Evolutionary conservation across 1,140 invertebrate species (phyloP).

Genomic region (Sarcophaga bullata): DNA sequence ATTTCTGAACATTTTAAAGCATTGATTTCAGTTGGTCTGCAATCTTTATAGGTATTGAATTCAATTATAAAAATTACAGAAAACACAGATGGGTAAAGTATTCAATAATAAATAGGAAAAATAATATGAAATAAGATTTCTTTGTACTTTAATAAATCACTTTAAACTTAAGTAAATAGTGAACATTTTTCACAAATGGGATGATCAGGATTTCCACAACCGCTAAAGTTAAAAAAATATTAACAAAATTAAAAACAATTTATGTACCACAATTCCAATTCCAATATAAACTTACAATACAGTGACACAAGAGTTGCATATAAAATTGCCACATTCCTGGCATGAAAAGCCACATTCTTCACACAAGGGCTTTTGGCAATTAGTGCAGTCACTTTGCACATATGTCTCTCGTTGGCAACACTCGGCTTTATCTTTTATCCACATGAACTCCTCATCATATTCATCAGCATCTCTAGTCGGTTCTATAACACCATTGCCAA

Average conservation of each 20-base stretch:
- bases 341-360: slow-evolving; percentile 61
- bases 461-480: slow-evolving; percentile 47
- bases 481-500: slow-evolving; percentile 47
- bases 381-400: slow-evolving; percentile 51
- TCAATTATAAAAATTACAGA: background rate
- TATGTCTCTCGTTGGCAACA: slow-evolving; percentile 53
- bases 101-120: background rate
- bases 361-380: slow-evolving; percentile 54
- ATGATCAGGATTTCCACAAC: slow-evolving; percentile 37
- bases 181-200: slow-evolving; percentile 45
- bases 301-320: slow-evolving; percentile 56
- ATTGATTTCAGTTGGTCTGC: too few relatives aligned
- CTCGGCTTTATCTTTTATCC: slow-evolving; percentile 47
- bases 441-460: slow-evolving; percentile 32
- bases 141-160: background rate
- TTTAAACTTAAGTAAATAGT: slow-evolving; percentile 22
- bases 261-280: background rate
- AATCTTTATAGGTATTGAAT: background rate
- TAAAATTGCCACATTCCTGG: slow-evolving; percentile 51
- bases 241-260: background rate
- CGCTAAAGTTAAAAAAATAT: slow-evolving; percentile 26
- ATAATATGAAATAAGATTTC: background rate
- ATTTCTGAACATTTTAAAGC: too few relatives aligned
- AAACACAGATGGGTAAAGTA: background rate
- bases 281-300: slow-evolving; percentile 54